These are phyloP conservation scores for Ectemnius continuus DNA, from an alignment of 2,888 invertebrate genomes.

Conservation along the genomic window DNA sequence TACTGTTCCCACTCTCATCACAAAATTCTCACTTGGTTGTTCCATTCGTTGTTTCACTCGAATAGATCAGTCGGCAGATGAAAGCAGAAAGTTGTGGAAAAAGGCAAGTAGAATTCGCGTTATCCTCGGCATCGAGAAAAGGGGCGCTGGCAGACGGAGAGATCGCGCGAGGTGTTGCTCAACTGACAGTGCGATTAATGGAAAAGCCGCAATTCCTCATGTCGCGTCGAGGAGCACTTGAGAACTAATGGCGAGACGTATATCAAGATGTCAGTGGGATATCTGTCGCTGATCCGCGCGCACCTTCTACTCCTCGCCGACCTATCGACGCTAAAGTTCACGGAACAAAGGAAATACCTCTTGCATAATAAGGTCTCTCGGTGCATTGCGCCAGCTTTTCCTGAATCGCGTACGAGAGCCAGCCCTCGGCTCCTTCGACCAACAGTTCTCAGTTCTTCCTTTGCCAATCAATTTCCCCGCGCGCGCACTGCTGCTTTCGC, in stretches of 20 bases:
- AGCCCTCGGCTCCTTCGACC: slow-evolving; percentile 10
- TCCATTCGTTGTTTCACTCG: neutral
- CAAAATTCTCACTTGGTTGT: neutral
- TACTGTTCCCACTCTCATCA: neutral
- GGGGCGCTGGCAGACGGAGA: neutral
- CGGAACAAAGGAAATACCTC: slow-evolving; percentile 3
- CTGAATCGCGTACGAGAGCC: neutral
- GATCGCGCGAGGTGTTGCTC: neutral
- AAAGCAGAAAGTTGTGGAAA: neutral
- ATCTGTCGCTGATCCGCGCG: neutral
- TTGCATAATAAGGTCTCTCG: slow-evolving; percentile 1
- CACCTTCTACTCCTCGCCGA: neutral
- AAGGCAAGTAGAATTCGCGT: neutral
- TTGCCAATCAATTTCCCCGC: neutral
- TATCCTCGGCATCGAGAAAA: neutral
- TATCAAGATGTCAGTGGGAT: neutral
- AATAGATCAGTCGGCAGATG: neutral
- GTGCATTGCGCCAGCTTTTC: slow-evolving; percentile 4
- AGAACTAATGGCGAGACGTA: neutral
- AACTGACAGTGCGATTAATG: slow-evolving; percentile 5
- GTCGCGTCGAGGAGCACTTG: neutral
- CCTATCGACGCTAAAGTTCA: neutral
- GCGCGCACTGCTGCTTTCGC: slow-evolving; percentile 25
- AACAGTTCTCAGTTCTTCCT: slow-evolving; percentile 17
- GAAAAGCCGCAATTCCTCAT: slow-evolving; percentile 8